Base-by-base conservation (phyloP, 92 coral and sea anemone species). In the Zoanthus sociatus region DNA sequence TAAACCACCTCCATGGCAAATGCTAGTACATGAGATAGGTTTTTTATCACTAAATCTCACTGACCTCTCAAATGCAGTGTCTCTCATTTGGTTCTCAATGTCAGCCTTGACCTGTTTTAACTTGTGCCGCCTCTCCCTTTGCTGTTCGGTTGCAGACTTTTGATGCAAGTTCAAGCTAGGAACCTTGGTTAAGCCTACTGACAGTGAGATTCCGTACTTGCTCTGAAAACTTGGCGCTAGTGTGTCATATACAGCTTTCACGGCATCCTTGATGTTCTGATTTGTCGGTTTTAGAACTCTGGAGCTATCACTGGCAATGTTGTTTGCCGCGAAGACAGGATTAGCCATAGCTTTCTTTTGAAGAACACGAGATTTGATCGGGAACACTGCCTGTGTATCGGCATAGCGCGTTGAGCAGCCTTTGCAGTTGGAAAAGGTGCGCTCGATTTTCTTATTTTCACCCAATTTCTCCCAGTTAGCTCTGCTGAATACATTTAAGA, bases 251-350 rank as follows among this genome's bases (percentile, higher is more conserved):
- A 88, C 16, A 55, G 91, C 87, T 50, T 88, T 82, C 68, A 83
- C 91, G 32, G 89, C 45, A 12, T 8, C 66, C 58, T 73, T 89
- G 15, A 89, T 83, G 78, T 84, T 82, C 51, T 26, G 84, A 67
- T 83, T 77, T 37, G 47, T 45, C 17, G 73, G 88, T 51, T 83
- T 64, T 1, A 66, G 67, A 79, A 78, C 73, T 8, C 44, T 66
- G 13, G 42, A 37, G 42, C 78, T 21, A 20, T 56, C n/a, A 48
- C 54, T 11, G 70, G 33, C 44, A 54, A 51, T 18, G 32, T 73
- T 18, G 32, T 63, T n/a, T 68, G 88, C 88, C 3, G 61, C 83
- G 83, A 89, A 83, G 20, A 88, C 87, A 61, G 92, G 92, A 67
- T 89, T 89, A 7, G 76, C 53, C 66, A 56, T 32, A n/a, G 92